Evolutionary conservation across 2,888 invertebrate genomes (phyloP), one percentile per base, ranked within the genome.

Genomic region (Troides oblongomaculatus): DNA sequence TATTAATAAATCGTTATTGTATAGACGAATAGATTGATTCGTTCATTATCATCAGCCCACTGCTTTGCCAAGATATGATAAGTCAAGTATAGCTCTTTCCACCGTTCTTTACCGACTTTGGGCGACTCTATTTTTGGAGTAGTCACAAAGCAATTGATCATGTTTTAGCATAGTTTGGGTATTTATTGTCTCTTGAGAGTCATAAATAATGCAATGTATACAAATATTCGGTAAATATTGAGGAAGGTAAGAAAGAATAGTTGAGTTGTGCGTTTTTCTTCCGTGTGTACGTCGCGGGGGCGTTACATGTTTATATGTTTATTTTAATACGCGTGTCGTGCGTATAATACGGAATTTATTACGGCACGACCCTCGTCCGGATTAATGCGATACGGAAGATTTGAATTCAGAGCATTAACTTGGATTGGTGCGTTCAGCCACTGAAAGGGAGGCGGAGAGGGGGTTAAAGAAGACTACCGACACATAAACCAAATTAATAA

Each of bases 241-340:
- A 18, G 4, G 18, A n/a, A 7, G 53, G 18, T 46, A 14, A 7
- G 53, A 7, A 53, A 5, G n/a, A 53, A 53, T 6, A n/a, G 5
- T 72, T 66, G 23, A n/a, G 57, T 58, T n/a, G 56, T 61, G 73
- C 74, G 62, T 76, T 62, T 71, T 74, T 72, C 82, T 76, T 82
- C 79, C 77, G 78, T 79, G 77, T 82, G 82, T 85, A 78, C 84
- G 75, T 75, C 78, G 83, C 75, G 86, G 88, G 91, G 90, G 90
- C 88, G 90, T 88, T 84, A 87, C 89, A 87, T 92, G 90, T 92
- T 92, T 93, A 92, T 92, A 90, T 92, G 91, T 92, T 91, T 92
- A 93, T 93, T 93, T 92, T 92, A 93, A 93, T 93, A 92, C 93
- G 92, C 92, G 92, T 91, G 92, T 92, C 92, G 92, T 83, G 91